phyloP scores from a whole-genome alignment of 2,113 vertebrate species.

The Formicarius rufipectus region DNA sequence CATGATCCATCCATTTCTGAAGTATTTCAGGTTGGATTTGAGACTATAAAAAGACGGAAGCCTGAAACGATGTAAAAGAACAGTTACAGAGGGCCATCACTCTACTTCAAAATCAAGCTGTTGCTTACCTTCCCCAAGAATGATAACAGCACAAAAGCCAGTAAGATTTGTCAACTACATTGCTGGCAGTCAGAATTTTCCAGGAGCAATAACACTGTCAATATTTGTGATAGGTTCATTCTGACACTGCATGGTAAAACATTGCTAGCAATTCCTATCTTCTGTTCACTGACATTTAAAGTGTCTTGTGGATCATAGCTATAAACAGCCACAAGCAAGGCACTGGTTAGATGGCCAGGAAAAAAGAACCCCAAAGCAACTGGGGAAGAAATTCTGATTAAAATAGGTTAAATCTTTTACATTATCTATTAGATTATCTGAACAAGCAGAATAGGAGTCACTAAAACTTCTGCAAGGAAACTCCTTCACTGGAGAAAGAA shows the following conservation, averaged over 20 bases:
- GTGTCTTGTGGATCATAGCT: not conserved
- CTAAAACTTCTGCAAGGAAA: not conserved
- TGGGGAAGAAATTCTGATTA: not conserved
- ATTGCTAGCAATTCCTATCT: not conserved
- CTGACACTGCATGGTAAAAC: not conserved
- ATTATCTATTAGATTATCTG: not conserved
- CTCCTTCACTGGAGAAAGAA: not conserved
- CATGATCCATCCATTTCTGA: not conserved
- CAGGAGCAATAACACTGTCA: not conserved
- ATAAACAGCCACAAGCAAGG: not conserved
- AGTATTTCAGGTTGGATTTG: not conserved
- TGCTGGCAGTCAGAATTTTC: not conserved
- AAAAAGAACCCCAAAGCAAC: not conserved
- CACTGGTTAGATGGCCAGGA: not conserved
- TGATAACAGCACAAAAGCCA: not conserved
- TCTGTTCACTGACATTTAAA: not conserved
- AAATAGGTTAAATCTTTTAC: not conserved
- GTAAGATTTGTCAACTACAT: not conserved
- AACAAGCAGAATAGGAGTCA: not conserved
- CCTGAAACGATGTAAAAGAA: not conserved
- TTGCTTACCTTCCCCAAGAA: not conserved
- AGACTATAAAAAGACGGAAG: not conserved
- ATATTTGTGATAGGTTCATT: not conserved
- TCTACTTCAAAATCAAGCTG: not conserved
- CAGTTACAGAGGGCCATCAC: not conserved